phyloP scores from a whole-genome alignment of 2,797 vertebrate genomes.

The Miichthys miiuy region DNA sequence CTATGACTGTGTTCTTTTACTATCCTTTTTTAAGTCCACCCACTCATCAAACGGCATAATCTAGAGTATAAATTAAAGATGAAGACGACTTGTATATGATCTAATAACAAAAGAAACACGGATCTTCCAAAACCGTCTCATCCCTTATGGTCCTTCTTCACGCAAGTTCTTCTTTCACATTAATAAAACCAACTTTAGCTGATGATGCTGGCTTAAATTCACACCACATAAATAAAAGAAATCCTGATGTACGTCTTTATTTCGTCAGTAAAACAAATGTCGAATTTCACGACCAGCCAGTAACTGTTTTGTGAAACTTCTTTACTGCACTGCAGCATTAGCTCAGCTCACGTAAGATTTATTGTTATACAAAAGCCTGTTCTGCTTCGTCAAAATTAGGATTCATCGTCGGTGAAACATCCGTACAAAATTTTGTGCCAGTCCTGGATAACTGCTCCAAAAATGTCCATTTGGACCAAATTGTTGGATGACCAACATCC shows the following conservation, averaged over 20 bases:
- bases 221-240: neutral
- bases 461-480: neutral
- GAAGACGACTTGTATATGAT: conserved; percentile 2
- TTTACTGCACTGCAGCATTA: neutral
- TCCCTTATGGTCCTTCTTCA: neutral
- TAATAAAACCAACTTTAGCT: conserved; percentile 6
- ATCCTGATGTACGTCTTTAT: neutral
- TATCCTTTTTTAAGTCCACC: neutral
- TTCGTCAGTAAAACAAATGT: conserved; percentile 4
- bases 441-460: neutral
- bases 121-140: neutral
- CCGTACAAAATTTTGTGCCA: neutral
- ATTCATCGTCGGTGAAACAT: neutral
- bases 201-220: conserved; percentile 3
- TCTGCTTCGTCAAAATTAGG: too few species aligned
- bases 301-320: too few species aligned
- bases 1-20: neutral
- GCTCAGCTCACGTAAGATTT: too few species aligned
- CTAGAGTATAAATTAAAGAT: neutral
- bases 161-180: neutral
- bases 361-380: too few species aligned
- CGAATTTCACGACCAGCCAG: too few species aligned
- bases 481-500: neutral
- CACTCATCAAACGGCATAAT: neutral
- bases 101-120: neutral